Conservation (phyloP, 2,113 vertebrate genomes). For the Pedetes capensis region DNA sequence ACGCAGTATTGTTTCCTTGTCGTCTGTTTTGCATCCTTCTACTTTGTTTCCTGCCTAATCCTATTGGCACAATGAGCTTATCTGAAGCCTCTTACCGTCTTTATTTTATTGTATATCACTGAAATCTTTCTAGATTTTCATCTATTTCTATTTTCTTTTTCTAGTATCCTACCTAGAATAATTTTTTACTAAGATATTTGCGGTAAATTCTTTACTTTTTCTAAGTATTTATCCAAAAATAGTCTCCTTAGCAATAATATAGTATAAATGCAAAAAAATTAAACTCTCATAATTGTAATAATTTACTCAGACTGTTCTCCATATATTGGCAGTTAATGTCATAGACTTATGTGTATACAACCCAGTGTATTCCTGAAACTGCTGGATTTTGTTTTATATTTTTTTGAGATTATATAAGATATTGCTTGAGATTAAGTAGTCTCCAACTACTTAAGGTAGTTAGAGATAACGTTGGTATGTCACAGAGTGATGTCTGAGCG, state of each 20-base stretch:
- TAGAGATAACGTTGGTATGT: not conserved
- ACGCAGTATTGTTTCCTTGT: not conserved
- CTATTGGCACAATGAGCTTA: not conserved
- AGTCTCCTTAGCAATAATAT: not conserved
- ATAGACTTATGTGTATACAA: not conserved
- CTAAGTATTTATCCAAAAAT: not conserved
- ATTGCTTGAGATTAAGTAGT: constrained; percentile 6
- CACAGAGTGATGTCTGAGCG: not conserved
- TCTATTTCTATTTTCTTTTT: not conserved
- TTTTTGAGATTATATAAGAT: not conserved
- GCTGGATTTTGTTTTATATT: not conserved
- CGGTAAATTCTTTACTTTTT: constrained; percentile 26
- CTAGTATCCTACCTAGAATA: not conserved
- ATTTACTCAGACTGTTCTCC: not conserved
- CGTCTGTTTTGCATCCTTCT: not conserved
- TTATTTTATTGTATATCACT: not conserved
- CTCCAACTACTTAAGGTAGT: not conserved
- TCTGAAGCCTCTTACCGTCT: not conserved
- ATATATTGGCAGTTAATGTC: not conserved
- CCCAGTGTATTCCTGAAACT: not conserved
- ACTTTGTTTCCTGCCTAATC: not conserved
- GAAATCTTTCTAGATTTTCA: constrained; percentile 23
- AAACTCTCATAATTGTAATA: not conserved
- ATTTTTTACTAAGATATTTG: constrained; percentile 24
- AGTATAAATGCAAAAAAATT: not conserved